Conservation (phyloP, 2,888 invertebrate species). For the Cataglyphis rosenhaueri region DNA sequence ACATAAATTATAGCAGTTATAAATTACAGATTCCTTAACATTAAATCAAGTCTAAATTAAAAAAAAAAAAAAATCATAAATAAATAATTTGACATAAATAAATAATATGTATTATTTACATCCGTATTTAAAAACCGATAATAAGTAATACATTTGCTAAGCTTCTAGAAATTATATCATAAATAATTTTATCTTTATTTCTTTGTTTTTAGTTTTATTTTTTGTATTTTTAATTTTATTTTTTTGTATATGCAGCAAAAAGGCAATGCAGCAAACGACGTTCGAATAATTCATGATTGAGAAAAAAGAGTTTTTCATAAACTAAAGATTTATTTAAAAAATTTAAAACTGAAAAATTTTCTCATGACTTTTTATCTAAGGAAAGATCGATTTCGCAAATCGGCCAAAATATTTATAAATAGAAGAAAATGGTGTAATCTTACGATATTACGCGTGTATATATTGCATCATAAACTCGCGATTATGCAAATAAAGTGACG, state of each 20-base stretch:
- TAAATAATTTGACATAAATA: not conserved
- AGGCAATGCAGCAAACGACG: not conserved
- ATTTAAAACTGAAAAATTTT: not conserved
- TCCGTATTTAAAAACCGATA: not conserved
- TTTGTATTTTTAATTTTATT: no score
- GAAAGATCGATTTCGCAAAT: not conserved
- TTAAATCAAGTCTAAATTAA: not conserved
- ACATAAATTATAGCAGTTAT: not conserved
- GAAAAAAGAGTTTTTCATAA: not conserved
- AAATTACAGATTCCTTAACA: not conserved
- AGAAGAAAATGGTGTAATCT: not conserved
- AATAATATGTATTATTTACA: not conserved
- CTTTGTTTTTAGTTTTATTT: not conserved
- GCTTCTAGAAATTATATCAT: not conserved
- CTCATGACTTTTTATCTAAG: not conserved
- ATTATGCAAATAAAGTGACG: not conserved
- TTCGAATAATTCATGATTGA: not conserved
- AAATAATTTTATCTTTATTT: not conserved
- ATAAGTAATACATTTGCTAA: not conserved
- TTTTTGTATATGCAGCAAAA: no score
- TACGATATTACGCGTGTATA: not conserved
- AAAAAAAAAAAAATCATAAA: not conserved
- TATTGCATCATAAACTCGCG: not conserved
- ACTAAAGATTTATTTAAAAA: not conserved
- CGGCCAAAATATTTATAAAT: not conserved